A percentile compares a stretch with the other conserved stretches of the same genome.
Conservation (phyloP, 2,888 invertebrate genomes). For the Tachina grossa region DNA sequence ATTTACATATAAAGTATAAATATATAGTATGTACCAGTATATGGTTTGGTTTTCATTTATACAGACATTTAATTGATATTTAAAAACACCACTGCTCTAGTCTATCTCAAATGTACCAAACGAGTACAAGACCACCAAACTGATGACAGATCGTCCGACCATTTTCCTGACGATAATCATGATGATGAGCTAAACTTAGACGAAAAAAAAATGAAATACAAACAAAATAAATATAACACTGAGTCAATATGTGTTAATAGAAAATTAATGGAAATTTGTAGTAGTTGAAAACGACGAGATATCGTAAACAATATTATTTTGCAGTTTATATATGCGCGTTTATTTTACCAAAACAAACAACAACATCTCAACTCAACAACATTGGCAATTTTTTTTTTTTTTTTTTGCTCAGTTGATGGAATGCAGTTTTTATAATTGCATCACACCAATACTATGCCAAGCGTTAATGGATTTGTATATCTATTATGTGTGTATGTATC, state of each 20-base stretch:
- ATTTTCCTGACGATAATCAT: conserved; percentile 10
- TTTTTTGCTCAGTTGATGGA: conserved; percentile 5
- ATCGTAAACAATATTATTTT: conserved; percentile 58
- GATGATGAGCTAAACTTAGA: conserved; percentile 39
- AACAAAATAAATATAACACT: conserved; percentile 45
- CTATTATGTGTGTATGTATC: background rate
- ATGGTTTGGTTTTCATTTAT: conserved; percentile 28
- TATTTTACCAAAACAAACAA: conserved; percentile 39
- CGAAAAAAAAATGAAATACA: conserved; percentile 14
- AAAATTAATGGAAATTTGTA: conserved; percentile 53
- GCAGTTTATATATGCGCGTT: conserved; percentile 25
- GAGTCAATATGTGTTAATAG: conserved; percentile 66
- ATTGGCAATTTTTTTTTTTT: conserved; percentile 15
- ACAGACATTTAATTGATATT: conserved; percentile 68
- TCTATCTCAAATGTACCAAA: conserved; percentile 36
- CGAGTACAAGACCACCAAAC: conserved; percentile 47
- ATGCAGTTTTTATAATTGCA: conserved; percentile 40
- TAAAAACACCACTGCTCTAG: conserved; percentile 56
- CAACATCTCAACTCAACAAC: conserved; percentile 37
- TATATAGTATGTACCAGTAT: background rate
- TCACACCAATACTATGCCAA: background rate
- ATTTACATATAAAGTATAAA: background rate
- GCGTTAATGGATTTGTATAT: background rate
- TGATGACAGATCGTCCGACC: conserved; percentile 36
- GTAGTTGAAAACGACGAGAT: conserved; percentile 46